These are phyloP conservation scores for Gambusia holbrooki DNA, from an alignment of 2,113 vertebrate genomes.

Conservation along the genomic window DNA sequence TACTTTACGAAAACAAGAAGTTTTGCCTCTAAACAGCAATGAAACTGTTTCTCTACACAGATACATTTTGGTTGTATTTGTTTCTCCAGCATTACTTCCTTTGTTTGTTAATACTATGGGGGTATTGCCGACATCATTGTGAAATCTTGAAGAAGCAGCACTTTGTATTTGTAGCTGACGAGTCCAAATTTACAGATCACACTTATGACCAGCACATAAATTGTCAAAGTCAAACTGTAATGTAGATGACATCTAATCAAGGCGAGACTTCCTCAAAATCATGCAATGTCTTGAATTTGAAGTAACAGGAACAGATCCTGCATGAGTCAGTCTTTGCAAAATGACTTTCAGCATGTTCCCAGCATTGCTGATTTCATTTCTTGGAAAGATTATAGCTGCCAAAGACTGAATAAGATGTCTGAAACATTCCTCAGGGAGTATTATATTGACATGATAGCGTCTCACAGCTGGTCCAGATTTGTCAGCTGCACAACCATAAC, in stretches of 20 bases:
- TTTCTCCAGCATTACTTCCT: no score
- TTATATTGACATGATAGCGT: neutral
- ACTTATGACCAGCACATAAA: neutral
- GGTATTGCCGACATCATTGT: no score
- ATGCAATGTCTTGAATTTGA: neutral
- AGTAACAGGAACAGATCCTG: neutral
- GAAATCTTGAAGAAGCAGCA: no score
- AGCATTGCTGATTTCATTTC: neutral
- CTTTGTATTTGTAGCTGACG: no score
- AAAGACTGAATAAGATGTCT: neutral
- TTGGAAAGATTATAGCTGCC: neutral
- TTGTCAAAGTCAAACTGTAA: neutral
- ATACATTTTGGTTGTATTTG: neutral
- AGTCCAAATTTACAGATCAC: neutral
- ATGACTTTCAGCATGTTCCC: neutral
- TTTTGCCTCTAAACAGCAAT: neutral
- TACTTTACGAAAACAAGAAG: neutral
- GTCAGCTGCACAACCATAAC: neutral
- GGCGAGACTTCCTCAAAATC: neutral
- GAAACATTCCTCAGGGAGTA: neutral
- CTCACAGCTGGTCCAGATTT: neutral
- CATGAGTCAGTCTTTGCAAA: neutral
- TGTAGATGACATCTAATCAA: neutral
- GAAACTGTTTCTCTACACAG: conserved; percentile 9
- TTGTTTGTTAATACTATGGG: no score